Base-by-base conservation (phyloP, 2,797 vertebrate species). In the Myotis daubentonii region DNA sequence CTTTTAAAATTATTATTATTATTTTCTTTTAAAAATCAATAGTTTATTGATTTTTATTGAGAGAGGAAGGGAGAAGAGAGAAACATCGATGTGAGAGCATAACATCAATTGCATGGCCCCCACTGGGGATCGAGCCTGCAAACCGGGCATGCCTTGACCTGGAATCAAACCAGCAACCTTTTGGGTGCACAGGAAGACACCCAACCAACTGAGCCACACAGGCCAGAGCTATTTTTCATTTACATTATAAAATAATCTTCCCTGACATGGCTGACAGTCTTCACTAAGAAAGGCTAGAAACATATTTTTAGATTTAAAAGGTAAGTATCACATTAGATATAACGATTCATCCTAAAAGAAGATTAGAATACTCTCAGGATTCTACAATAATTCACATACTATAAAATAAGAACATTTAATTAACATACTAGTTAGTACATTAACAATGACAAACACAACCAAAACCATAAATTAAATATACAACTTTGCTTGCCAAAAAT, bases 371-470 rank as follows among this genome's bases (percentile, higher is more conserved):
- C 0, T 17, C 36, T 79, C 70, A 93, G 8, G 15, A 75, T 3
- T 47, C 84, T 47, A 60, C 9, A 76, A 1, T n/a, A 96, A 80
- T 84, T 94, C 81, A 74, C 28, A 28, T 62, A 91, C 44, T 87
- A 55, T 93, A 94, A 94, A 89, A 93, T 55, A 79, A 71, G 33
- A 87, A 71, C 22, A 28, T 78, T 89, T 68, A 80, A 55, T 66
- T 72, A 85, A 87, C 38, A 57, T 65, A 19, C 60, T 89, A 81
- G 10, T 55, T 87, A 33, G 13, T 76, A 68, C 3, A 90, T 82
- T 76, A 85, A 87, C 22, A 84, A 41, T 51, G 23, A 86, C n/a
- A 66, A 89, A 6, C 19, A 79, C 44, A 53, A 41, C 41, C 49
- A 36, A 33, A 71, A 57, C 25, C 57, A 72, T 65, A 75, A 49